Evolutionary conservation across 2,113 vertebrate genomes (phyloP).

Genomic region (Myrmecophaga tridactyla): DNA sequence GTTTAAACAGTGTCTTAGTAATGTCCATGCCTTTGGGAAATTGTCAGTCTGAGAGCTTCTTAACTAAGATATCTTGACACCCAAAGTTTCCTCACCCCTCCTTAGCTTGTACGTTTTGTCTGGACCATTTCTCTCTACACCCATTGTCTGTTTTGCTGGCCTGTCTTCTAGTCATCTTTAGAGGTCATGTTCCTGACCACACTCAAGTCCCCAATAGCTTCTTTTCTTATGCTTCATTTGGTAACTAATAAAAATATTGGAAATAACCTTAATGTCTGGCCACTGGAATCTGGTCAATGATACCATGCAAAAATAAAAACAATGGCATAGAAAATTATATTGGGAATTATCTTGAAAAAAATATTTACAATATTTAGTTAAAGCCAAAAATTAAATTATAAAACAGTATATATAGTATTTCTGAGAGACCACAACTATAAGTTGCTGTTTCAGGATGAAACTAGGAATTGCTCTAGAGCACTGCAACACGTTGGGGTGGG

Average conservation of each 20-base stretch:
- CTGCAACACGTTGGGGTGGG: no score
- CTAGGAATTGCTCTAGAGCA: background rate
- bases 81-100: background rate
- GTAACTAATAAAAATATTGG: background rate
- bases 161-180: background rate
- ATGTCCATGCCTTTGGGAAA: background rate
- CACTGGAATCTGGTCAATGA: background rate
- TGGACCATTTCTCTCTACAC: background rate
- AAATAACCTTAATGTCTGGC: background rate
- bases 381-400: background rate
- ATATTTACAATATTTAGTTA: background rate
- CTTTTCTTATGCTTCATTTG: background rate
- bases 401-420: background rate
- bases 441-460: slow-evolving; percentile 17
- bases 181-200: background rate
- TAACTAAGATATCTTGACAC: background rate
- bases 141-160: background rate
- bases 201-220: background rate
- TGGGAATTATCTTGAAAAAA: background rate
- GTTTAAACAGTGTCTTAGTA: background rate
- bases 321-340: background rate
- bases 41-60: background rate
- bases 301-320: background rate
- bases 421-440: background rate
- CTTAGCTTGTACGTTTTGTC: background rate